These are phyloP conservation scores for Caenorhabditis briggsae DNA, from an alignment of 1,140 invertebrate genomes.

Conservation along the genomic window DNA sequence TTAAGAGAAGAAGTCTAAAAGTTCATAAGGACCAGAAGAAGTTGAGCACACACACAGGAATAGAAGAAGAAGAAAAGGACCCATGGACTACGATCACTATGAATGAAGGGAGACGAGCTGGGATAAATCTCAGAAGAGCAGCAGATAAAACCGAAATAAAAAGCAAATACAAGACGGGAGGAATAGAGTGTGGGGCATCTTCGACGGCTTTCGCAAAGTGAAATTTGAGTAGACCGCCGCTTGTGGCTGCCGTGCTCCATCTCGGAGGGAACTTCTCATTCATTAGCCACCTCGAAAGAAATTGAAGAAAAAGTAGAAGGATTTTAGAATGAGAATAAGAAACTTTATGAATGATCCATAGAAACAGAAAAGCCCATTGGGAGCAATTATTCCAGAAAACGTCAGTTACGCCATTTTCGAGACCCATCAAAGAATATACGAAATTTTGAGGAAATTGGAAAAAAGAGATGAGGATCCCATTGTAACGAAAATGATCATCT, in stretches of 20 bases:
- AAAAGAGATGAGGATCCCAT: not conserved
- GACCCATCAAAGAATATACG: no score
- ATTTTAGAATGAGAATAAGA: not conserved
- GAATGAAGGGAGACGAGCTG: slow-evolving; percentile 37
- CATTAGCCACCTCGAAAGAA: slow-evolving; percentile 48
- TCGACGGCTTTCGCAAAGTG: slow-evolving; percentile 53
- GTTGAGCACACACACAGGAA: slow-evolving; percentile 13
- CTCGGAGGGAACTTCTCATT: slow-evolving; percentile 44
- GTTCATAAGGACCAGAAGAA: not conserved
- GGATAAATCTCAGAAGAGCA: slow-evolving; percentile 52
- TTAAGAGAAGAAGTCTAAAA: not conserved
- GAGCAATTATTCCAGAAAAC: not conserved
- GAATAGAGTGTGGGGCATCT: slow-evolving; percentile 49
- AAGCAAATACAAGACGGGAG: slow-evolving; percentile 51
- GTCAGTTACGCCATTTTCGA: not conserved
- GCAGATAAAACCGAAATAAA: slow-evolving; percentile 53
- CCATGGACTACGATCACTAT: slow-evolving; percentile 35
- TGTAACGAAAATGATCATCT: not conserved
- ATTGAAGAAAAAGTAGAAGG: not conserved
- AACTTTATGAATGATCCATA: not conserved
- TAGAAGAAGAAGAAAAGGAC: not conserved
- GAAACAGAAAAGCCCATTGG: not conserved
- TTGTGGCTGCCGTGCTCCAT: slow-evolving; percentile 17
- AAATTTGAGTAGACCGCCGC: slow-evolving; percentile 51
- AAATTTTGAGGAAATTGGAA: no score